Evolutionary conservation across 2,797 vertebrate genomes (phyloP).

Genomic region (Loris lydekkerianus): DNA sequence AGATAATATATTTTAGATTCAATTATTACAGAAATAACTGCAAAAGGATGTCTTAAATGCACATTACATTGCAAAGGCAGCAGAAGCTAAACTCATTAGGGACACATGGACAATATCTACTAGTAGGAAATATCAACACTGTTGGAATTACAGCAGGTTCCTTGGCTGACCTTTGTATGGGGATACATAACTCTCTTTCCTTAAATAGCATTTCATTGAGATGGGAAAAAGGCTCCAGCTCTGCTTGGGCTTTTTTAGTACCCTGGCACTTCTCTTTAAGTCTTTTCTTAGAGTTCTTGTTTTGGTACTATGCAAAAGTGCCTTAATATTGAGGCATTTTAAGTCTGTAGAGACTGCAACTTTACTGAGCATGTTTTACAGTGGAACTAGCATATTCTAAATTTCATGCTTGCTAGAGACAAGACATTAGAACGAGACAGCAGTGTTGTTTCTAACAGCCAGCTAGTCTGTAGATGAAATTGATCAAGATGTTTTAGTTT

Average conservation of each 20-base stretch:
- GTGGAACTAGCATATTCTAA: constrained; percentile 47
- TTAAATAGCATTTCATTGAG: constrained; percentile 62
- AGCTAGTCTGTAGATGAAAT: neutral
- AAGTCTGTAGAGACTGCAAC: neutral
- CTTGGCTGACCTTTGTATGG: constrained; percentile 46
- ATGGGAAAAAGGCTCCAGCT: constrained; percentile 15
- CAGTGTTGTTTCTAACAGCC: constrained; percentile 14
- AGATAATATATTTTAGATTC: constrained; percentile 54
- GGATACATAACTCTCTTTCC: neutral
- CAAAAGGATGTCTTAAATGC: constrained; percentile 39
- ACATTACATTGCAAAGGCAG: constrained; percentile 35
- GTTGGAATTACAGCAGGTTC: constrained; percentile 44
- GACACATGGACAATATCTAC: neutral
- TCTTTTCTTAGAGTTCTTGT: constrained; percentile 37
- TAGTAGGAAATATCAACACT: neutral
- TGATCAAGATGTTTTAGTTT: neutral
- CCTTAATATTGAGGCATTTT: constrained; percentile 39
- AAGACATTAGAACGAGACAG: constrained; percentile 4
- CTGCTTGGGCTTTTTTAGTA: constrained; percentile 24
- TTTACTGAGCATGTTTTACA: neutral
- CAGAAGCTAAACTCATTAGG: constrained; percentile 61
- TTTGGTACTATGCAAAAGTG: constrained; percentile 43
- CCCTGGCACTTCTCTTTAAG: constrained; percentile 15
- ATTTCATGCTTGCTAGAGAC: constrained; percentile 1
- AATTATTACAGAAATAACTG: constrained; percentile 57